Percentiles rank a stretch among this genome's conserved stretches.
Evolutionary conservation across 2,113 vertebrate genomes (phyloP).

Genomic region (Pungitius pungitius): DNA sequence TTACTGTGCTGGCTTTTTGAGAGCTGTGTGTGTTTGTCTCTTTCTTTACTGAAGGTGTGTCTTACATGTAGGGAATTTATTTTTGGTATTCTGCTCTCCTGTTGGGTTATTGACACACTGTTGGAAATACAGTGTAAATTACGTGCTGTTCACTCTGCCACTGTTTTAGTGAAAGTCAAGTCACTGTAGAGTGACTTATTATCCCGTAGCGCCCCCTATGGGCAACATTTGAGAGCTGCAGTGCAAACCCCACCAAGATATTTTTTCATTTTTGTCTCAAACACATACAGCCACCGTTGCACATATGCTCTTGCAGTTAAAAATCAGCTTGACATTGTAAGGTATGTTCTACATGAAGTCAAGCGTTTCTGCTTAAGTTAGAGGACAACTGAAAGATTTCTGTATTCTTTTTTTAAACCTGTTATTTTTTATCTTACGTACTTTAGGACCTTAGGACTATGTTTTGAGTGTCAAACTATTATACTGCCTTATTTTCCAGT

Average conservation of each 20-base stretch:
- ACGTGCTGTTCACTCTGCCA: background rate
- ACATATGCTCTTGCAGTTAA: no score
- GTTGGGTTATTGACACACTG: background rate
- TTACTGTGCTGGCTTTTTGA: conserved; percentile 51
- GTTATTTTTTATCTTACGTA: no score
- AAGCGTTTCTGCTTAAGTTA: no score
- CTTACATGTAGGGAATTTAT: conserved; percentile 11
- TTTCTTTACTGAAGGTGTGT: conserved; percentile 7
- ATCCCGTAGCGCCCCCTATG: conserved; percentile 42
- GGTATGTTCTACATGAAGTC: no score
- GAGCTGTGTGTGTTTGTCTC: conserved; percentile 32
- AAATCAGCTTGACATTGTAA: no score
- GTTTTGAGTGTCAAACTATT: no score
- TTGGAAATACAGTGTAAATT: background rate
- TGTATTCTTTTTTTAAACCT: no score
- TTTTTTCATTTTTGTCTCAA: no score
- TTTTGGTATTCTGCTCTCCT: background rate
- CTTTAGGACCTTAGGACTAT: no score
- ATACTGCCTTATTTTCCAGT: no score
- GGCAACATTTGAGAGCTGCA: background rate
- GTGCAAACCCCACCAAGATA: background rate
- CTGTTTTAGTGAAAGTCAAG: background rate
- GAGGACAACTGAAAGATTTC: no score
- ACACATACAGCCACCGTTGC: no score
- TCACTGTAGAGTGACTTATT: background rate